A percentile compares a stretch with the other conserved stretches of the same genome.
Evolutionary conservation across 2,888 invertebrate species (phyloP).

Genomic region (Fragum fragum): DNA sequence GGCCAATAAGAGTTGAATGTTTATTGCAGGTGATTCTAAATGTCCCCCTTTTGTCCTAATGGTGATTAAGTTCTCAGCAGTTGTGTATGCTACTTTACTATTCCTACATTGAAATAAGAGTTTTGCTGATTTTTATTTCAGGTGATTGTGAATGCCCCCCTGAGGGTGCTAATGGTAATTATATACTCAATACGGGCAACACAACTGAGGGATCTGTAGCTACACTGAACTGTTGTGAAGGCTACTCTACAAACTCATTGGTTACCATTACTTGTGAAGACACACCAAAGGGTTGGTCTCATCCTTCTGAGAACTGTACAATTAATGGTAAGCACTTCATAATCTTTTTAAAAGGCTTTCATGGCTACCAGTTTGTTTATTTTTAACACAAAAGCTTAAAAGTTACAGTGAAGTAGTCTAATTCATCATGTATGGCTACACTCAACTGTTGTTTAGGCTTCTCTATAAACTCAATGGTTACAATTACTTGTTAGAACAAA

Average conservation of each 20-base stretch:
- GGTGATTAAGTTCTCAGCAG: too few relatives aligned
- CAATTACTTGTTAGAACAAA: neutral
- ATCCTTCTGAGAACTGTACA: neutral
- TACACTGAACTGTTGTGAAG: neutral
- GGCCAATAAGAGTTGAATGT: too few relatives aligned
- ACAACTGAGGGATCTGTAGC: constrained; percentile 5
- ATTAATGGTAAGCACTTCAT: neutral
- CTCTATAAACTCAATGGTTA: neutral
- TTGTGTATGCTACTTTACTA: too few relatives aligned
- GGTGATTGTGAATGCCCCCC: too few relatives aligned
- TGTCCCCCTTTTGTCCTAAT: too few relatives aligned
- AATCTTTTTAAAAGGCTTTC: too few relatives aligned
- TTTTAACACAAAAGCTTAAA: too few relatives aligned
- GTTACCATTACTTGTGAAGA: neutral
- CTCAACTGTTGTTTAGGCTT: neutral
- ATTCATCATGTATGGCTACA: neutral
- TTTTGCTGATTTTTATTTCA: too few relatives aligned
- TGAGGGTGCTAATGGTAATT: neutral
- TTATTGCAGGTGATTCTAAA: too few relatives aligned
- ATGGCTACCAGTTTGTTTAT: too few relatives aligned
- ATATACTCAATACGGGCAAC: neutral
- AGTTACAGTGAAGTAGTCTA: too few relatives aligned
- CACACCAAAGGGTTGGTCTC: neutral
- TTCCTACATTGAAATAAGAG: too few relatives aligned
- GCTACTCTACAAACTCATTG: neutral